phyloP scores from a whole-genome alignment of 35 echinoderm and acorn worm species.

The Stichopus chloronotus region DNA sequence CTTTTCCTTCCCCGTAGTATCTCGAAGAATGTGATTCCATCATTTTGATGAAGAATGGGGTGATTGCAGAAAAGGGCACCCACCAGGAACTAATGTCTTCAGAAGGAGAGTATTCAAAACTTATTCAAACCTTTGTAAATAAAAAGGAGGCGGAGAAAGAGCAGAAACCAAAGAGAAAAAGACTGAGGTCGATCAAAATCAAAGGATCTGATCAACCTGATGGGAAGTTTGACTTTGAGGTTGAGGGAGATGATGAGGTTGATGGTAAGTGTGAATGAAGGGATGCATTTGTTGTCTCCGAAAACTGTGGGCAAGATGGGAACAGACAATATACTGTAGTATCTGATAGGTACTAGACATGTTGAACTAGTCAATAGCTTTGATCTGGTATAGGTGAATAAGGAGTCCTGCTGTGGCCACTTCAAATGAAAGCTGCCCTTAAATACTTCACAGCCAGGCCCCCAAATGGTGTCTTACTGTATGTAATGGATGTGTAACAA shows the following conservation, averaged over 20 bases:
- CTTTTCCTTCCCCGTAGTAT: constrained; percentile 53
- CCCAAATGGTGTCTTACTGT: too few species aligned
- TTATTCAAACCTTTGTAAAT: constrained; percentile 69
- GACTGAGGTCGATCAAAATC: neutral
- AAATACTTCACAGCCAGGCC: too few species aligned
- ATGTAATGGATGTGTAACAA: too few species aligned
- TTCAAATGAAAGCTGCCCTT: too few species aligned
- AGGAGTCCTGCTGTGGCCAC: too few species aligned
- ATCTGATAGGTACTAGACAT: too few species aligned
- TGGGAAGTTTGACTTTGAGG: constrained; percentile 25
- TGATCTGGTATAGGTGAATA: too few species aligned
- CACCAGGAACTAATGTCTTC: constrained; percentile 71
- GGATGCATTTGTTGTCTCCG: neutral
- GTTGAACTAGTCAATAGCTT: too few species aligned
- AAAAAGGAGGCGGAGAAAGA: constrained; percentile 20
- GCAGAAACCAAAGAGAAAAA: neutral
- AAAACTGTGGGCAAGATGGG: neutral
- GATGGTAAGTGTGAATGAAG: neutral
- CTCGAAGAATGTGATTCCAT: constrained; percentile 82
- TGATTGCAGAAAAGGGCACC: constrained; percentile 68
- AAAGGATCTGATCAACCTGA: neutral
- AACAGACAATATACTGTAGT: neutral
- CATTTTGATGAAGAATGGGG: constrained; percentile 69
- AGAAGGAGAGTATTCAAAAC: constrained; percentile 62
- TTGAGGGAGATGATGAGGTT: constrained; percentile 27